phyloP scores from a whole-genome alignment of 2,888 invertebrate species.

The Phalera bucephala region DNA sequence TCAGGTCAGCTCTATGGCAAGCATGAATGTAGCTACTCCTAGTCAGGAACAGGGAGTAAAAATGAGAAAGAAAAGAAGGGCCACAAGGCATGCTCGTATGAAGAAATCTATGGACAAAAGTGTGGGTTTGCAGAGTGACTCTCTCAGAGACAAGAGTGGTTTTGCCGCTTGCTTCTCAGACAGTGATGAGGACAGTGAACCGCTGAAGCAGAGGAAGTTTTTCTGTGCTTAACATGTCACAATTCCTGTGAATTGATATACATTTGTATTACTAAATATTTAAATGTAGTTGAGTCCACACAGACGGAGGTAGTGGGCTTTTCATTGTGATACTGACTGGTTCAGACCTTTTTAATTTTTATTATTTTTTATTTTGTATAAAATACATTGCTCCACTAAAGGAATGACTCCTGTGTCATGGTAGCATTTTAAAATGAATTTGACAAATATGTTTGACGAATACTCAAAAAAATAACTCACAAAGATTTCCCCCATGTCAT shows the following conservation, averaged over 20 bases:
- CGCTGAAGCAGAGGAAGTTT: slow-evolving; percentile 57
- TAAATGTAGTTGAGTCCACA: slow-evolving; percentile 1
- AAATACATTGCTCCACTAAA: too few relatives aligned
- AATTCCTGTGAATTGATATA: background rate
- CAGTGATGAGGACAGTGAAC: slow-evolving; percentile 69
- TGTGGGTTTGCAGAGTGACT: slow-evolving; percentile 46
- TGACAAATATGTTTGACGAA: too few relatives aligned
- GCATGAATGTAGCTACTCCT: slow-evolving; percentile 56
- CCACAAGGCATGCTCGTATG: slow-evolving; percentile 32
- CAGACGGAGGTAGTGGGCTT: background rate
- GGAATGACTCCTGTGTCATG: too few relatives aligned
- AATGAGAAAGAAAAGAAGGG: slow-evolving; percentile 36
- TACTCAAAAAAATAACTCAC: too few relatives aligned
- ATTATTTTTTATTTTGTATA: too few relatives aligned
- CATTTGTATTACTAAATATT: slow-evolving; percentile 1
- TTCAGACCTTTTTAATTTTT: too few relatives aligned
- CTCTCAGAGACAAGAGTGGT: slow-evolving; percentile 63
- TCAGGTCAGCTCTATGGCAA: slow-evolving; percentile 53
- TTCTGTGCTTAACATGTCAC: slow-evolving; percentile 46
- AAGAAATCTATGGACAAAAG: slow-evolving; percentile 44
- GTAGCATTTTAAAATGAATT: too few relatives aligned
- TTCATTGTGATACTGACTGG: too few relatives aligned
- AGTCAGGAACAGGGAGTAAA: slow-evolving; percentile 16
- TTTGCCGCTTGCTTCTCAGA: slow-evolving; percentile 72
- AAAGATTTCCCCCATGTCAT: too few relatives aligned